These are phyloP conservation scores for Lepidocyrtoides sp. DNA, from an alignment of 2,888 invertebrate species.

Conservation along the genomic window DNA sequence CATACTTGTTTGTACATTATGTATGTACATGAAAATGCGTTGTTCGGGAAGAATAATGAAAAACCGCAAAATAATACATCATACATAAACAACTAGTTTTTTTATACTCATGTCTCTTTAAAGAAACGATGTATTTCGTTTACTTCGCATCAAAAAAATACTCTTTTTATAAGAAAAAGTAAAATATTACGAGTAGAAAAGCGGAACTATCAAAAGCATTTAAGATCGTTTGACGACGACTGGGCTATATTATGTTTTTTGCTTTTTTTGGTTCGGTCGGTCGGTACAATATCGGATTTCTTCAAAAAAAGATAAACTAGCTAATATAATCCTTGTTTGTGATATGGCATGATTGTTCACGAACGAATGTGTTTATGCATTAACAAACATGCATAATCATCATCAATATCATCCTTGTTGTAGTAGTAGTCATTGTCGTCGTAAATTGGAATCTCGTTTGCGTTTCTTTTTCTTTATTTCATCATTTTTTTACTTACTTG, in stretches of 20 bases:
- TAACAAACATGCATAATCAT: not conserved
- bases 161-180: not conserved
- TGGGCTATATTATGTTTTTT: not conserved
- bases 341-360: conserved; percentile 25
- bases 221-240: conserved; percentile 39
- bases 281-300: conserved; percentile 53
- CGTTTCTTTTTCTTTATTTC: conserved; percentile 8
- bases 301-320: not conserved
- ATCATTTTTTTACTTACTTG: conserved; percentile 15
- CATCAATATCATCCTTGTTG: not conserved
- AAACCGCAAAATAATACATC: conserved; percentile 71
- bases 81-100: conserved; percentile 24
- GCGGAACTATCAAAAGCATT: conserved; percentile 60
- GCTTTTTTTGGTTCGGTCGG: not conserved
- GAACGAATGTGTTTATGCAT: conserved; percentile 36
- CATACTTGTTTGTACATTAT: no score
- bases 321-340: not conserved
- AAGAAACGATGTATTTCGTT: conserved; percentile 15
- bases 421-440: not conserved
- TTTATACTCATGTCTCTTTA: conserved; percentile 33
- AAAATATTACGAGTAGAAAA: conserved; percentile 33
- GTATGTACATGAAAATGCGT: conserved; percentile 27
- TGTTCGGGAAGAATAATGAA: conserved; percentile 50
- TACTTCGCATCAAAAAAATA: conserved; percentile 1
- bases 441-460: conserved; percentile 69